Conservation (phyloP, 2,888 invertebrate species). For the Erannis defoliaria region DNA sequence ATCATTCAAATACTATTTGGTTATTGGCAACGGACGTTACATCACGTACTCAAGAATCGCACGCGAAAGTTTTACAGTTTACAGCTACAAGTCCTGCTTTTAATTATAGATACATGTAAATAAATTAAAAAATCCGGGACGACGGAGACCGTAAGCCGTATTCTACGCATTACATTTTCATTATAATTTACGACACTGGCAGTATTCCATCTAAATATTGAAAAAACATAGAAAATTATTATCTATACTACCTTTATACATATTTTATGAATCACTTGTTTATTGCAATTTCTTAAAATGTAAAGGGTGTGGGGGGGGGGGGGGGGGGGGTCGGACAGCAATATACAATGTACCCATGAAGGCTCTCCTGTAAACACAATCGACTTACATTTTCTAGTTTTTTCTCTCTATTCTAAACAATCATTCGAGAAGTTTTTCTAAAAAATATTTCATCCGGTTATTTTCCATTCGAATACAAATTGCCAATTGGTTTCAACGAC, state of each 20-base stretch:
- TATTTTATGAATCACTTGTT: slow-evolving; percentile 71
- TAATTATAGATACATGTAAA: slow-evolving; percentile 29
- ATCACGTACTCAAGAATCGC: slow-evolving; percentile 60
- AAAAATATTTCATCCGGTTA: not conserved
- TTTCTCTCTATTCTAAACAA: slow-evolving; percentile 38
- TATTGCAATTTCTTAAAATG: slow-evolving; percentile 80
- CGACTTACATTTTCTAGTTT: slow-evolving; percentile 36
- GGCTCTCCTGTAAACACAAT: slow-evolving; percentile 45
- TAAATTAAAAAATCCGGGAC: slow-evolving; percentile 45
- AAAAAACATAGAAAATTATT: slow-evolving; percentile 81
- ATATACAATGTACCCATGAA: slow-evolving; percentile 53
- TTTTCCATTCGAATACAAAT: slow-evolving; percentile 10
- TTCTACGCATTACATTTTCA: slow-evolving; percentile 45
- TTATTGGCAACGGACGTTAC: slow-evolving; percentile 79
- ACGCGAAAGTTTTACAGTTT: slow-evolving; percentile 61
- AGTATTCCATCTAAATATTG: slow-evolving; percentile 82
- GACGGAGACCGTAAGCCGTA: slow-evolving; percentile 34
- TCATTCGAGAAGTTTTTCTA: slow-evolving; percentile 34
- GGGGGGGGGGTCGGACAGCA: slow-evolving; percentile 58
- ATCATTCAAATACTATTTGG: slow-evolving; percentile 80
- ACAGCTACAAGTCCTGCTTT: slow-evolving; percentile 43
- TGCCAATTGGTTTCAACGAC: not conserved
- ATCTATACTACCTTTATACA: slow-evolving; percentile 80
- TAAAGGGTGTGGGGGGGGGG: too few species aligned
- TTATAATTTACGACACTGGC: slow-evolving; percentile 66